Conservation (phyloP, 2,888 invertebrate genomes). For the Tachina grossa region DNA sequence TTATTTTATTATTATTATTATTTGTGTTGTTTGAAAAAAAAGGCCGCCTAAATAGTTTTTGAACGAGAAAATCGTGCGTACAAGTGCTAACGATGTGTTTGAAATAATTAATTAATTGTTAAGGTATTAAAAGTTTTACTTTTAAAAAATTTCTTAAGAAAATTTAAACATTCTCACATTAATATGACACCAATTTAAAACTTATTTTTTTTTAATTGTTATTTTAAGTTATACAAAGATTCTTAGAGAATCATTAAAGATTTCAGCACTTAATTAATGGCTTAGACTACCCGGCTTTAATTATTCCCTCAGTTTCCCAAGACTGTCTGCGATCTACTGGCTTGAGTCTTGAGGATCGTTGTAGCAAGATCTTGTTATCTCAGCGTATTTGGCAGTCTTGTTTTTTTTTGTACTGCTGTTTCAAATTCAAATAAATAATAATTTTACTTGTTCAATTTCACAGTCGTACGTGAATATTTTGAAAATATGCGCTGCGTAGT, state of each 20-base stretch:
- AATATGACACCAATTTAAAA: not conserved
- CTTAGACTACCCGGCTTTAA: too few species aligned
- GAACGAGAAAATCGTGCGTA: constrained; percentile 4
- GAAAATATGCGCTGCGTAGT: not conserved
- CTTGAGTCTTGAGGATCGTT: too few species aligned
- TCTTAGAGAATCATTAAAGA: too few species aligned
- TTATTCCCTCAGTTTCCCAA: too few species aligned
- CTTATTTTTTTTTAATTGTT: not conserved
- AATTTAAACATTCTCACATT: constrained; percentile 36
- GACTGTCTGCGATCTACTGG: too few species aligned
- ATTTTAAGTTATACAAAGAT: too few species aligned
- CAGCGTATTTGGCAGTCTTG: too few species aligned
- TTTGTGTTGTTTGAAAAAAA: not conserved
- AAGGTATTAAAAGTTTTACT: constrained; percentile 3
- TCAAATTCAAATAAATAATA: not conserved
- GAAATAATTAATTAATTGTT: constrained; percentile 55
- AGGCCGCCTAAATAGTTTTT: constrained; percentile 31
- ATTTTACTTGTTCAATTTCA: not conserved
- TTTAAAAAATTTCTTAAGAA: constrained; percentile 28
- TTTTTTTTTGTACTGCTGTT: too few species aligned
- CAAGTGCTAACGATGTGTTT: constrained; percentile 44
- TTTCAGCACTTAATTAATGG: too few species aligned
- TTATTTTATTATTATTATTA: not conserved
- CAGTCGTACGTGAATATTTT: constrained; percentile 12
- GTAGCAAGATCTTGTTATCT: too few species aligned